A percentile compares a stretch with the other conserved stretches of the same genome.
Evolutionary conservation across 2,113 vertebrate species (phyloP).

Genomic region (Ochotona curzoniae): DNA sequence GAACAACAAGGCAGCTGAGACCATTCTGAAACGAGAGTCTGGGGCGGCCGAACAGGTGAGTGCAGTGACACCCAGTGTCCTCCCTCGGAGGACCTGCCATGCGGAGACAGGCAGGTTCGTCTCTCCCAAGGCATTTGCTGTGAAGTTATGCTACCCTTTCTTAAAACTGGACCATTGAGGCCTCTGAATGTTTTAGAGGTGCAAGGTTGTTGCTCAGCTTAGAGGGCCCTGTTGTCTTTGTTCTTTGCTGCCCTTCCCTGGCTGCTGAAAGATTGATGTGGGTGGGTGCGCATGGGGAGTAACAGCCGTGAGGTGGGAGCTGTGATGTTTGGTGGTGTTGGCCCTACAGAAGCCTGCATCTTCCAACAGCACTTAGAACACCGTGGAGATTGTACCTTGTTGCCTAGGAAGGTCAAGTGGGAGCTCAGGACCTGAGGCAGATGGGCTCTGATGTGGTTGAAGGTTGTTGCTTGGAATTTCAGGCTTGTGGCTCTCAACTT

Average conservation of each 20-base stretch:
- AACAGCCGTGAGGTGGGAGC: background rate
- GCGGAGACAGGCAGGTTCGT: background rate
- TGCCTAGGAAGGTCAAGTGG: background rate
- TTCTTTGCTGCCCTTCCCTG: background rate
- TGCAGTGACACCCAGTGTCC: background rate
- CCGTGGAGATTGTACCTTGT: background rate
- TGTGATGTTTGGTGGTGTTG: background rate
- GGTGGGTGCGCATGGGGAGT: background rate
- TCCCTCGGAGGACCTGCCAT: fast-evolving
- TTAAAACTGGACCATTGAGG: background rate
- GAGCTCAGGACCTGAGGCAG: background rate
- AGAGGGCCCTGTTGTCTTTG: background rate
- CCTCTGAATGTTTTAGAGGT: background rate
- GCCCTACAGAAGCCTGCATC: background rate
- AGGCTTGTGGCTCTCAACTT: background rate
- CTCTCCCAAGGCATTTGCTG: background rate
- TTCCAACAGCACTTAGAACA: background rate
- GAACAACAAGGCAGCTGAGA: conserved; percentile 98
- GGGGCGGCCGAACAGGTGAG: conserved; percentile 97
- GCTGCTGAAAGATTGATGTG: background rate
- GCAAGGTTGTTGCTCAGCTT: background rate
- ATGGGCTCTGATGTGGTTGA: background rate
- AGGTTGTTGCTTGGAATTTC: background rate
- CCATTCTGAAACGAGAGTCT: conserved; percentile 96
- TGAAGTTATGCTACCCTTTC: background rate